Conservation (phyloP, 2,113 vertebrate genomes). For the Ctenomys sociabilis region DNA sequence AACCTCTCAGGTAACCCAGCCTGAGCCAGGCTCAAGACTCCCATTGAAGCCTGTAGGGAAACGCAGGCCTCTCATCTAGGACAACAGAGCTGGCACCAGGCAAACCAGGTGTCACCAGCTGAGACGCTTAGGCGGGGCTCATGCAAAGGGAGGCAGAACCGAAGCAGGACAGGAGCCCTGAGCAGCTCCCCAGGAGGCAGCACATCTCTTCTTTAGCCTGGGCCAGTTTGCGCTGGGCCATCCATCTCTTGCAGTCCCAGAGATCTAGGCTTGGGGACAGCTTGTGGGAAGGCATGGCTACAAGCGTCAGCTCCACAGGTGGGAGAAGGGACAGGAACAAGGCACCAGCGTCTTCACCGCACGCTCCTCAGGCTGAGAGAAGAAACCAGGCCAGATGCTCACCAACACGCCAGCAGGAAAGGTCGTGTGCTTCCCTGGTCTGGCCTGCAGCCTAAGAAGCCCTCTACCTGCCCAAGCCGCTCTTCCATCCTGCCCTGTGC, state of each 20-base stretch:
- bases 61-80: background rate
- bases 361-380: background rate
- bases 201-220: background rate
- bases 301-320: background rate
- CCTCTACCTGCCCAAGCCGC: background rate
- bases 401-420: background rate
- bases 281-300: fast-evolving
- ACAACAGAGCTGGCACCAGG: too few species aligned
- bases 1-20: background rate
- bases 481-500: background rate
- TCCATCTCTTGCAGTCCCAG: background rate
- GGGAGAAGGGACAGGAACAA: background rate
- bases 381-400: background rate
- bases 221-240: background rate
- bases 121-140: background rate
- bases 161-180: background rate
- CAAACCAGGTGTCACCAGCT: background rate
- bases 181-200: background rate
- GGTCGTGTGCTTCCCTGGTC: background rate
- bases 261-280: background rate
- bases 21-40: background rate
- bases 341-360: background rate
- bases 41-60: background rate
- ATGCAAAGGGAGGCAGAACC: background rate
- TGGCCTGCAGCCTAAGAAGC: background rate